These are phyloP conservation scores for Syngnathus typhle DNA, from an alignment of 2,113 vertebrate species.

Conservation along the genomic window DNA sequence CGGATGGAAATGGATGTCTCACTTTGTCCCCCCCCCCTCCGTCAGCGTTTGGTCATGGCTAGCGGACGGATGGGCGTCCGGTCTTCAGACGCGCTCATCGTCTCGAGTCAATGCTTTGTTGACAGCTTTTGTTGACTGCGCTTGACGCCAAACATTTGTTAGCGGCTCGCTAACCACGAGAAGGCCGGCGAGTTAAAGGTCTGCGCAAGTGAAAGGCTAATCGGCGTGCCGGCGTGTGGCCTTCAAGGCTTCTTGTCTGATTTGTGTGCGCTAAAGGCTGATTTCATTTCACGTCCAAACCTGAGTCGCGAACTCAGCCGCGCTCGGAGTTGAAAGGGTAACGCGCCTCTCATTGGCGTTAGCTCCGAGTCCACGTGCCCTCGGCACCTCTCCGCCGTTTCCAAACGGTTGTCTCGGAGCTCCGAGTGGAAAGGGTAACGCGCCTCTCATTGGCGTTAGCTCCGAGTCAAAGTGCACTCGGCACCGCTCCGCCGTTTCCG, in stretches of 20 bases:
- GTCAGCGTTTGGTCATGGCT: background rate
- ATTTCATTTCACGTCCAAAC: background rate
- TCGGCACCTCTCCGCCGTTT: background rate
- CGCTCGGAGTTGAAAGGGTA: background rate
- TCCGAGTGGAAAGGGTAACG: background rate
- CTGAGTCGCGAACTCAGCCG: background rate
- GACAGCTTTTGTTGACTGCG: too few relatives aligned
- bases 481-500: too few relatives aligned
- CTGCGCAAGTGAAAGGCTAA: background rate
- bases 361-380: background rate
- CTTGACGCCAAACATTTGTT: too few relatives aligned
- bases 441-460: background rate
- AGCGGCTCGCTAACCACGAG: too few relatives aligned
- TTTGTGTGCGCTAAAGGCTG: background rate
- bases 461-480: background rate
- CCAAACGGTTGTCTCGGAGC: background rate
- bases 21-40: background rate
- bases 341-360: background rate
- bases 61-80: too few relatives aligned
- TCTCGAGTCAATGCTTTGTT: too few relatives aligned
- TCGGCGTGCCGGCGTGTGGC: background rate
- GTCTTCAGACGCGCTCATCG: too few relatives aligned
- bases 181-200: background rate
- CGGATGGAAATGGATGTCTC: background rate
- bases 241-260: background rate